Evolutionary conservation across 2,113 vertebrate genomes (phyloP).

Genomic region (Hepsetus odoe): DNA sequence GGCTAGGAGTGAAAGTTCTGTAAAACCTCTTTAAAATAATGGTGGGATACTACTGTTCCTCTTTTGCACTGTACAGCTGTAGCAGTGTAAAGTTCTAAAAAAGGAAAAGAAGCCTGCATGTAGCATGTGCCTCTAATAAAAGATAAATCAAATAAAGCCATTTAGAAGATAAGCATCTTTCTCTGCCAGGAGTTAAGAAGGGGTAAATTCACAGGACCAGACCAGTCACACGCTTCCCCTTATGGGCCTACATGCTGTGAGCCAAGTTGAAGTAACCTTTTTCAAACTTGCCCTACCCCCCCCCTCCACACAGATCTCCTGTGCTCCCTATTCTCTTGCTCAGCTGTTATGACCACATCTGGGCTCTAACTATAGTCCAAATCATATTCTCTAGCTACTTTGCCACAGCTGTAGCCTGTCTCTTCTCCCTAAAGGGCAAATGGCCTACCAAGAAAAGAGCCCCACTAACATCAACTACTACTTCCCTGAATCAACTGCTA

Average conservation of each 20-base stretch:
- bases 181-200: background rate
- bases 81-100: slow-evolving; percentile 9
- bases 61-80: background rate
- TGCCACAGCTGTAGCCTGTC: slow-evolving; percentile 2
- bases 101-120: background rate
- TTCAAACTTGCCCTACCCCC: background rate
- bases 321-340: background rate
- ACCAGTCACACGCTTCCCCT: slow-evolving; percentile 5
- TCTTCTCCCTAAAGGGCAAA: slow-evolving; percentile 15
- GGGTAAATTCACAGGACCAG: slow-evolving; percentile 9
- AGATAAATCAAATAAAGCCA: slow-evolving; percentile 29
- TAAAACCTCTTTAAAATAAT: background rate
- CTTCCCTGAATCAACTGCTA: slow-evolving; percentile 40
- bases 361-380: slow-evolving; percentile 25
- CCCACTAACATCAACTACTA: slow-evolving; percentile 31
- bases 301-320: slow-evolving; percentile 19
- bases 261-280: slow-evolving; percentile 12
- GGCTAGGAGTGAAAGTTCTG: background rate
- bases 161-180: slow-evolving; percentile 24
- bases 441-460: slow-evolving; percentile 17
- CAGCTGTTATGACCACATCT: slow-evolving; percentile 41
- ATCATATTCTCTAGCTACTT: slow-evolving; percentile 34
- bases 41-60: no score
- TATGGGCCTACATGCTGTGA: slow-evolving; percentile 28
- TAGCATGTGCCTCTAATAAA: slow-evolving; percentile 46